A percentile compares a stretch with the other conserved stretches of the same genome.
These are phyloP conservation scores for Hydroisotoma schaefferi DNA, from an alignment of 2,888 invertebrate genomes.

Conservation along the genomic window DNA sequence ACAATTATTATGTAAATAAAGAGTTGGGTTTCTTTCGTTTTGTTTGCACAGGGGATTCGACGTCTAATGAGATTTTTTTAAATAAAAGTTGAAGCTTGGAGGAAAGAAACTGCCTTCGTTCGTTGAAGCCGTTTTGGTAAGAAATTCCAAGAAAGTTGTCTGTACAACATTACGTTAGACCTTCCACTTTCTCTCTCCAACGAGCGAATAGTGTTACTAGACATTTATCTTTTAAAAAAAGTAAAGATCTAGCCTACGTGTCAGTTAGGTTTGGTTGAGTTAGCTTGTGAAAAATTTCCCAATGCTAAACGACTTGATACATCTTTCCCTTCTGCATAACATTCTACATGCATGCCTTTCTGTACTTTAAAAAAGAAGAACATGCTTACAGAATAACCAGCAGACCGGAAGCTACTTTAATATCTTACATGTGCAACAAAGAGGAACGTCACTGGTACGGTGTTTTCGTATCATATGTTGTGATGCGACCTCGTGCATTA, in stretches of 20 bases:
- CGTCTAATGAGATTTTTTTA: no score
- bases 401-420: not conserved
- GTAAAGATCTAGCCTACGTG: not conserved
- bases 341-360: not conserved
- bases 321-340: not conserved
- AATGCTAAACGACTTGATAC: constrained; percentile 8
- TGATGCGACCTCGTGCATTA: no score
- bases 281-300: constrained; percentile 6
- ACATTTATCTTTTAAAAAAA: not conserved
- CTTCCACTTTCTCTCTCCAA: not conserved
- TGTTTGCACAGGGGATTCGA: no score
- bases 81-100: no score
- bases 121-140: no score
- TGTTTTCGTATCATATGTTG: no score
- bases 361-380: not conserved
- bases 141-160: not conserved
- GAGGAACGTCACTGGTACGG: no score
- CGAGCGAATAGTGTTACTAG: not conserved
- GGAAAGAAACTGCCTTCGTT: no score
- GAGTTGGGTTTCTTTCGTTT: no score
- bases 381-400: not conserved
- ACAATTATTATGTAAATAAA: no score
- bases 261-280: constrained; percentile 8
- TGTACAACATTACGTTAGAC: not conserved
- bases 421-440: not conserved